phyloP scores from a whole-genome alignment of 2,113 vertebrate genomes.

The Callipepla squamata region DNA sequence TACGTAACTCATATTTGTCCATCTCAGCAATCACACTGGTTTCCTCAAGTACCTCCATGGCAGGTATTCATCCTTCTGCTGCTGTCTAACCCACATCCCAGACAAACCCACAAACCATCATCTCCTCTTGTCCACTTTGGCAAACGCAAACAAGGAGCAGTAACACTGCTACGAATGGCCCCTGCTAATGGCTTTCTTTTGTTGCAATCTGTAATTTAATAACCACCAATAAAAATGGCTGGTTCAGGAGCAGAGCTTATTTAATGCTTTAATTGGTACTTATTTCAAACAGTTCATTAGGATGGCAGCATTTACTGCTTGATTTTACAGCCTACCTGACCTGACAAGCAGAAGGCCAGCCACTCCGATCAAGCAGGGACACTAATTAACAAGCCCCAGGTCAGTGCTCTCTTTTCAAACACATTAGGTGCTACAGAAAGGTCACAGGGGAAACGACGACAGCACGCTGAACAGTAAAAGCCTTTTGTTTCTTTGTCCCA shows the following conservation, averaged over 20 bases:
- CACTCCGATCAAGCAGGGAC: constrained; percentile 1
- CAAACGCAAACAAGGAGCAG: neutral
- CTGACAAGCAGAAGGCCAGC: constrained; percentile 28
- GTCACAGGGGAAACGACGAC: neutral
- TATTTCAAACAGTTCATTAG: constrained; percentile 72
- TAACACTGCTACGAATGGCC: neutral
- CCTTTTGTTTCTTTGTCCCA: neutral
- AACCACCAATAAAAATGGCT: constrained; percentile 12
- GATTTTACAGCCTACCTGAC: constrained; percentile 34
- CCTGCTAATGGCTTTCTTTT: neutral
- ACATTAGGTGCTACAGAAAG: neutral
- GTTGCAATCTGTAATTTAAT: constrained; percentile 38
- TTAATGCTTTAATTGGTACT: constrained; percentile 75
- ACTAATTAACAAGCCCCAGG: constrained; percentile 41
- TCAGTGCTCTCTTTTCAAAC: neutral
- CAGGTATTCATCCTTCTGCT: neutral
- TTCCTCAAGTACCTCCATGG: neutral
- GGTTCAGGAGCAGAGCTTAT: neutral
- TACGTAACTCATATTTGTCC: neutral
- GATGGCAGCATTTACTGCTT: constrained; percentile 50
- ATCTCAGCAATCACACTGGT: too few relatives aligned
- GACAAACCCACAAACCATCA: neutral
- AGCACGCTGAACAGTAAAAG: neutral
- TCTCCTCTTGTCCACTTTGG: neutral
- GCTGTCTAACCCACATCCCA: neutral